These are phyloP conservation scores for Dermatemys mawii DNA, from an alignment of 2,113 vertebrate species.

Conservation along the genomic window DNA sequence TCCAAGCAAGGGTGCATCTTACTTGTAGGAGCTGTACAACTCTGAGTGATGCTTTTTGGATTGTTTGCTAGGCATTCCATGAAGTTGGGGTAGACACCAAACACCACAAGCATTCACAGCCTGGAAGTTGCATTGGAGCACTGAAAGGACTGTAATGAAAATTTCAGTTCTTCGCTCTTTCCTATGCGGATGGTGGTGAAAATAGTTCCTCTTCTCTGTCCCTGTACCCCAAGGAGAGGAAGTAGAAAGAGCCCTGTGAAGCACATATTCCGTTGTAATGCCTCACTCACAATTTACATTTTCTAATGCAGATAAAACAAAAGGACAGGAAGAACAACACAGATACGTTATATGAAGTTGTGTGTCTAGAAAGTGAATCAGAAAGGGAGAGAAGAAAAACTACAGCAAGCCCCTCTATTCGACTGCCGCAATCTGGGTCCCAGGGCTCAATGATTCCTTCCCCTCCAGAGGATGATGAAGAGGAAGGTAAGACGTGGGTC, in stretches of 20 bases:
- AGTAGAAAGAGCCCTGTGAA: not conserved
- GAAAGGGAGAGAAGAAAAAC: conserved; percentile 94
- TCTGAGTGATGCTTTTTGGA: not conserved
- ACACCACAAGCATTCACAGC: not conserved
- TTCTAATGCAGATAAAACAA: conserved; percentile 84
- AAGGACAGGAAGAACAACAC: conserved; percentile 94
- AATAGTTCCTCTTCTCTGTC: not conserved
- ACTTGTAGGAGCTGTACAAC: not conserved
- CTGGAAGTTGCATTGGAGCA: not conserved
- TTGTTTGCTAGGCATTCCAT: not conserved
- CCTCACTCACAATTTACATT: not conserved
- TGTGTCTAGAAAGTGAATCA: conserved; percentile 94
- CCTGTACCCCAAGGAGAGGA: not conserved
- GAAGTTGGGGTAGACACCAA: rapidly evolving
- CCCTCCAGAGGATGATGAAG: conserved; percentile 97
- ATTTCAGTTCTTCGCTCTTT: not conserved
- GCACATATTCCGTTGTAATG: not conserved
- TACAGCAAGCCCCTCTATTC: conserved; percentile 89
- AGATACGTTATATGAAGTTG: conserved; percentile 94
- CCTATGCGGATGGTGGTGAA: not conserved
- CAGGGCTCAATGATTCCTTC: conserved; percentile 90
- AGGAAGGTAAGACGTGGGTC: conserved; percentile 86
- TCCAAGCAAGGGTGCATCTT: rapidly evolving
- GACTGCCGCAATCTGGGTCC: conserved; percentile 82
- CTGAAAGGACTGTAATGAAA: not conserved